Conservation (phyloP, 2,797 vertebrate species). For the Sebastes miniatus region DNA sequence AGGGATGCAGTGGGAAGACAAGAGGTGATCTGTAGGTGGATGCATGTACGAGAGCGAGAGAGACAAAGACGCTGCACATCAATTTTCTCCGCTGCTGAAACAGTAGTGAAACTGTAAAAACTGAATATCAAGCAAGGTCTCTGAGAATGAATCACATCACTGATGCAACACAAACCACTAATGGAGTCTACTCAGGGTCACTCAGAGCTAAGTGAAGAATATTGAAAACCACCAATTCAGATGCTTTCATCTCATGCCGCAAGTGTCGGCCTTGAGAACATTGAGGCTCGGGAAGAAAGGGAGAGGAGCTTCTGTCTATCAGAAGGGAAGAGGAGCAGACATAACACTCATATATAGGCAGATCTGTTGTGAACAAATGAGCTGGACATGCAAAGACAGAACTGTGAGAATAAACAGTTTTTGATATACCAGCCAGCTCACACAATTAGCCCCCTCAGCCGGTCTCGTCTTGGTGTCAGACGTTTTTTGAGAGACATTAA, state of each 20-base stretch:
- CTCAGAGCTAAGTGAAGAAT: conserved; percentile 26
- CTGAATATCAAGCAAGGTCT: conserved; percentile 5
- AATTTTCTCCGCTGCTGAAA: background rate
- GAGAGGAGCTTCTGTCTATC: background rate
- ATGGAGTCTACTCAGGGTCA: conserved; percentile 43
- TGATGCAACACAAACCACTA: conserved; percentile 41
- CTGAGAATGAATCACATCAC: conserved; percentile 16
- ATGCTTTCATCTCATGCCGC: conserved; percentile 41
- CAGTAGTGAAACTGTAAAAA: background rate
- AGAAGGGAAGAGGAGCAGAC: background rate
- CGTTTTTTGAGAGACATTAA: background rate
- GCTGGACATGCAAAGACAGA: background rate
- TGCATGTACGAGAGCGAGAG: background rate
- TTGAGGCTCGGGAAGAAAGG: background rate
- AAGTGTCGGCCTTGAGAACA: conserved; percentile 37
- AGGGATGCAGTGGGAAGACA: background rate
- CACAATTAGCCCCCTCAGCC: background rate
- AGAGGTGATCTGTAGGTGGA: background rate
- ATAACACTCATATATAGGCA: background rate
- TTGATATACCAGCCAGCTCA: background rate
- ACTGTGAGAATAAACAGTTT: background rate
- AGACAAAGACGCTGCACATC: background rate
- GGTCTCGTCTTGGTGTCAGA: conserved; percentile 23
- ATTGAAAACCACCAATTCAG: conserved; percentile 36
- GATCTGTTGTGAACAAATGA: background rate